phyloP scores from a whole-genome alignment of 2,888 invertebrate genomes.

The Parnassius smintheus region DNA sequence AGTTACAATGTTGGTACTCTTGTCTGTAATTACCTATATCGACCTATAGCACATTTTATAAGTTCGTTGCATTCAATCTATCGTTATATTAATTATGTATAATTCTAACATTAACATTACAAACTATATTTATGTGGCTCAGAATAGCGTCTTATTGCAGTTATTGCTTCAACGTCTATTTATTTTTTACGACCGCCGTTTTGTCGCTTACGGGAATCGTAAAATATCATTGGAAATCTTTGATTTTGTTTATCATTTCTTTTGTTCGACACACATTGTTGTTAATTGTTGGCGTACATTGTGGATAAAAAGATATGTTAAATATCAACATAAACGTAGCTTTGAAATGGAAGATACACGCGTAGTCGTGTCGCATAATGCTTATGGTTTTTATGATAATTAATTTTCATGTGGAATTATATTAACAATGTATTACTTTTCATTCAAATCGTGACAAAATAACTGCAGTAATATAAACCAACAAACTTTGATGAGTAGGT shows the following conservation, averaged over 20 bases:
- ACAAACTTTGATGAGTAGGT: neutral
- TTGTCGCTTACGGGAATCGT: conserved; percentile 74
- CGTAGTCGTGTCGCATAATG: conserved; percentile 20
- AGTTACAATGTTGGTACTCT: conserved; percentile 53
- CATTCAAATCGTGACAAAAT: conserved; percentile 34
- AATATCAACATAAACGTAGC: conserved; percentile 15
- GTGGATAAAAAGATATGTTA: conserved; percentile 38
- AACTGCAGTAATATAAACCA: neutral
- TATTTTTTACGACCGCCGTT: conserved; percentile 64
- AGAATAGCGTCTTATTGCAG: conserved; percentile 24
- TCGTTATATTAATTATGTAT: conserved; percentile 2
- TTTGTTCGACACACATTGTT: conserved; percentile 65
- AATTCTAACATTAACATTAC: conserved; percentile 31
- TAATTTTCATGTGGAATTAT: conserved; percentile 24
- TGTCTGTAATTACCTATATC: conserved; percentile 42
- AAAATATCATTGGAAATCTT: conserved; percentile 74
- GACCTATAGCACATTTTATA: conserved; percentile 12
- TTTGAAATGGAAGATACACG: conserved; percentile 23
- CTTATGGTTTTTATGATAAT: conserved; percentile 19
- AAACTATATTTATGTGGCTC: conserved; percentile 17
- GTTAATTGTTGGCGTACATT: conserved; percentile 59
- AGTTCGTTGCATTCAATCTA: neutral
- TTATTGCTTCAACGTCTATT: conserved; percentile 53
- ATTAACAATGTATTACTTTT: conserved; percentile 22
- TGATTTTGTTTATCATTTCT: conserved; percentile 75